Conservation (phyloP, 2,888 invertebrate genomes). For the Eurytoma californica region DNA sequence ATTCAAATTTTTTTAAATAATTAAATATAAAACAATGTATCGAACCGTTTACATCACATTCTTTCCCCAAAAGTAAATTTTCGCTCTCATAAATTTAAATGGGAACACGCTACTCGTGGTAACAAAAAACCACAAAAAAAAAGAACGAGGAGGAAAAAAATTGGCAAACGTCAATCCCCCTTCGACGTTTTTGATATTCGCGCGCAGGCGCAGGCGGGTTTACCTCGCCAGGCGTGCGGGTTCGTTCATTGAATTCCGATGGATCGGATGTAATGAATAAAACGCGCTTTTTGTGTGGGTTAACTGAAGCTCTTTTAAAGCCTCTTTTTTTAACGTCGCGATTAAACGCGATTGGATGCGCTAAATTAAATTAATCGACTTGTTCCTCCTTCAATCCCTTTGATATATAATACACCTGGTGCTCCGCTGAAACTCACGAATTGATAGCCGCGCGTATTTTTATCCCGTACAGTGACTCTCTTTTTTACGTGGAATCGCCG, state of each 20-base stretch:
- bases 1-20: too few relatives aligned
- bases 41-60: too few relatives aligned
- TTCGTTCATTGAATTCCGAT: constrained; percentile 52
- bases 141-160: not conserved
- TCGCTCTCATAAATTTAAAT: not conserved
- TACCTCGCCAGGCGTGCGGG: not conserved
- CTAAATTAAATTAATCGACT: constrained; percentile 52
- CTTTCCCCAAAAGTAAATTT: not conserved
- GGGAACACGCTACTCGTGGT: not conserved
- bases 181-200: constrained; percentile 16
- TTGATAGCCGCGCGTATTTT: constrained; percentile 4
- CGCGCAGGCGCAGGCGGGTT: constrained; percentile 10
- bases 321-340: not conserved
- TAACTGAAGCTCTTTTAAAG: constrained; percentile 33
- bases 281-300: constrained; percentile 41
- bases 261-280: constrained; percentile 53
- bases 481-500: not conserved
- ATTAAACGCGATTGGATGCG: constrained; percentile 39
- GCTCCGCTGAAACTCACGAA: constrained; percentile 24
- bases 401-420: constrained; percentile 42
- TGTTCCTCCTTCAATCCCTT: constrained; percentile 42
- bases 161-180: constrained; percentile 12
- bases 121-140: not conserved
- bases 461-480: not conserved
- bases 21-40: too few relatives aligned